Conservation (phyloP, 2,797 vertebrate species). For the Anguilla anguilla region DNA sequence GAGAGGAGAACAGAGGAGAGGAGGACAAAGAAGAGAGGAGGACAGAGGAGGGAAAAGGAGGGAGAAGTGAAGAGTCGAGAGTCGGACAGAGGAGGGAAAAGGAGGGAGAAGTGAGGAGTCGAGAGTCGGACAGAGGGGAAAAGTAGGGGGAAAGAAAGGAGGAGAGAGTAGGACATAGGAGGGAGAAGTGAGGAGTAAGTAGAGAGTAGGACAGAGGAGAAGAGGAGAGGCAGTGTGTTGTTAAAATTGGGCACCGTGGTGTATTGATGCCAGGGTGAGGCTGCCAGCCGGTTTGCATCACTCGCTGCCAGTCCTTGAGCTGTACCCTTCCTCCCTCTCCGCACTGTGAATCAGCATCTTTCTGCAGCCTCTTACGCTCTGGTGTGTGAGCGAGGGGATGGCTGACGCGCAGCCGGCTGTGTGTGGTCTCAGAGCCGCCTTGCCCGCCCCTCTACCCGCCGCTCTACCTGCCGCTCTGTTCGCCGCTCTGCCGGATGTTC, state of each 20-base stretch:
- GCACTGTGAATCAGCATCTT: conserved; percentile 27
- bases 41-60: neutral
- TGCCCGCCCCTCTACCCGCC: neutral
- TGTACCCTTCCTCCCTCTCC: neutral
- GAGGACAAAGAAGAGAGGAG: neutral
- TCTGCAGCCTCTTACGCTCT: neutral
- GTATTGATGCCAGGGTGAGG: neutral
- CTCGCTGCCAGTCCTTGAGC: conserved; percentile 15
- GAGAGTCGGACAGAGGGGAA: neutral
- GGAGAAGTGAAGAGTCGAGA: neutral
- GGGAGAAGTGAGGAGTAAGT: neutral
- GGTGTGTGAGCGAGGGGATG: neutral
- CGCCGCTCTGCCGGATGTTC: neutral
- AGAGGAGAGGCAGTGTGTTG: neutral
- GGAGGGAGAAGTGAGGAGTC: neutral
- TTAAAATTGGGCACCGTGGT: neutral
- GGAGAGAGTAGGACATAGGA: neutral
- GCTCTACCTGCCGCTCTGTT: no score
- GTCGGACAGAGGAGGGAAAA: neutral
- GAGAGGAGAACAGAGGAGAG: conserved; percentile 32
- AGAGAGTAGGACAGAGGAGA: neutral
- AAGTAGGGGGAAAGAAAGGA: neutral
- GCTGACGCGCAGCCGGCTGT: neutral
- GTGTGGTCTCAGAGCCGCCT: neutral
- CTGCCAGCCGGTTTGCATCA: neutral